Base-by-base conservation (phyloP, 37 sponge, comb jelly and placozoan genomes). In the Spongilla lacustris region DNA sequence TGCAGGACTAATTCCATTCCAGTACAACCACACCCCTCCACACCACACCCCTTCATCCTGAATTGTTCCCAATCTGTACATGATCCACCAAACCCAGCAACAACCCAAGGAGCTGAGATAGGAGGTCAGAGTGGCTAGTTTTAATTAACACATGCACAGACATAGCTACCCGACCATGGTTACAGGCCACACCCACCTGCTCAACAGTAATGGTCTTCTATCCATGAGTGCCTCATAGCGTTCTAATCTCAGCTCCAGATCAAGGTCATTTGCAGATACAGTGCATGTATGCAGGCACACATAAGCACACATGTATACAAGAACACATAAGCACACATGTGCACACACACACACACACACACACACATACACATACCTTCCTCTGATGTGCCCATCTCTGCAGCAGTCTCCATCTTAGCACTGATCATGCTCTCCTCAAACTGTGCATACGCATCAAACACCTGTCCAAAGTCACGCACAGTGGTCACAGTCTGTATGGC, bases 361-460 rank as follows among this genome's bases (percentile, higher is more conserved):
- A 78, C 79, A 30, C 74, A 75, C 31, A 9, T 68, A 76, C 19
- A 24, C 86, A 41, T 38, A 96, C 96, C 97, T 4, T 93, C 94
- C 25, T 91, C 94, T 31, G 73, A 83, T 34, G 89, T 66, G 12
- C 94, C 98, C 80, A 80, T 87, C 34, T 98, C 94, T 3, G 81
- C 85, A 0, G 74, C 84, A 0, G 94, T 85, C 81, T 97, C 97
- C 93, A 98, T 98, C 76, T 91, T 93, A n/a, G 94, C 92, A 78
- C 91, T 89, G 75, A 98, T 95, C 91, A 98, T 85, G 38, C 94
- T 91, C 85, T 98, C 99, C 81, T 98, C 97, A 93, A 97, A 98
- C 83, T 95, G 96, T 27, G 97, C 93, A 36, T 98, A 97, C 31
- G 98, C 99, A 69, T 98, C 99, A 85, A 98, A 98, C 67, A 97